Percentiles rank a stretch among this genome's conserved stretches.
Evolutionary conservation across 2,113 vertebrate species (phyloP).

Genomic region (Pelmatolapia mariae): DNA sequence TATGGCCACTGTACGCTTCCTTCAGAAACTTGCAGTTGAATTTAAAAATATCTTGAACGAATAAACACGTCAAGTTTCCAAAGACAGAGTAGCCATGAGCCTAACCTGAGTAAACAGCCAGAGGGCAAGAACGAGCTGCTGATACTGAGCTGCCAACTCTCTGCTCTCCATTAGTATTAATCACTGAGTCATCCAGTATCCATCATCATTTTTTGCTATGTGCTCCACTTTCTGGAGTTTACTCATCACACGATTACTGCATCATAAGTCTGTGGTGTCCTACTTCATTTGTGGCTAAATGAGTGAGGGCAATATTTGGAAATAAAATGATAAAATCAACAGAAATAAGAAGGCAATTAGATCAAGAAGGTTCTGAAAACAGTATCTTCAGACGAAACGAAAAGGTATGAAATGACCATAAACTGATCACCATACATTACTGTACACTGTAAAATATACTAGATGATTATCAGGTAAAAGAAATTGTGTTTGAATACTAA

Average conservation of each 20-base stretch:
- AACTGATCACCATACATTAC: not conserved
- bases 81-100: not conserved
- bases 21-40: not conserved
- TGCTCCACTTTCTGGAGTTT: not conserved
- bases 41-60: not conserved
- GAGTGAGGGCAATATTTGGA: not conserved
- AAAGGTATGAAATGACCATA: not conserved
- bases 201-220: not conserved
- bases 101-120: not conserved
- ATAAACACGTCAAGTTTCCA: not conserved
- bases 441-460: not conserved
- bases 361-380: not conserved
- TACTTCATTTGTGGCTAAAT: not conserved
- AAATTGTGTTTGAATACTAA: not conserved
- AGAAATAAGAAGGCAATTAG: not conserved
- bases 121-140: not conserved
- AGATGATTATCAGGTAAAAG: not conserved
- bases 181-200: not conserved
- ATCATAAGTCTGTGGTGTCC: not conserved
- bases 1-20: fast-evolving
- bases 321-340: not conserved
- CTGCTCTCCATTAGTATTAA: not conserved
- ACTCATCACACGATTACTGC: not conserved
- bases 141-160: not conserved
- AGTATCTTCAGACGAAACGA: not conserved